Conservation (phyloP, 2,888 invertebrate genomes). For the Eueremaeus valkanovi region DNA sequence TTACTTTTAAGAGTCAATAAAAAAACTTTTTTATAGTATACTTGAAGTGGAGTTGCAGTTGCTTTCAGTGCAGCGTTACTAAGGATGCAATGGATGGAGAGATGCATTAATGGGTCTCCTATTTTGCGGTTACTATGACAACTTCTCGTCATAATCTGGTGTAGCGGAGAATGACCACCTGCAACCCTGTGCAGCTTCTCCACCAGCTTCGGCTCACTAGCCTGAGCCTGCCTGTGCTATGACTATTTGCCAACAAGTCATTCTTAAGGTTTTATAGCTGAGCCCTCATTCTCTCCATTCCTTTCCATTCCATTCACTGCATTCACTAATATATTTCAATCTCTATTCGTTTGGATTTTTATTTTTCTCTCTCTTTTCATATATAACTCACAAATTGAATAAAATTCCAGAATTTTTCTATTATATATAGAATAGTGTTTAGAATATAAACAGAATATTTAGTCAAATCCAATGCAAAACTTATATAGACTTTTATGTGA, state of each 20-base stretch:
- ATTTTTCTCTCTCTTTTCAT: not conserved
- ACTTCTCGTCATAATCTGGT: not conserved
- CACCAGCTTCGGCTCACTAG: too few species aligned
- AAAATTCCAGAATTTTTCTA: not conserved
- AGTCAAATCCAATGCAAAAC: too few species aligned
- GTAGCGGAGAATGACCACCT: not conserved
- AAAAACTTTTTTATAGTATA: not conserved
- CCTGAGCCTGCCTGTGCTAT: too few species aligned
- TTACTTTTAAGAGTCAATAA: conserved; percentile 16
- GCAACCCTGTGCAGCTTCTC: not conserved
- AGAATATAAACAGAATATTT: too few species aligned
- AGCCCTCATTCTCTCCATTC: not conserved
- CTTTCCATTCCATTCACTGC: not conserved
- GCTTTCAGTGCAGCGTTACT: not conserved
- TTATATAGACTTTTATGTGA: too few species aligned
- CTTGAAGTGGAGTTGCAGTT: not conserved
- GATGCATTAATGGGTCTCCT: conserved; percentile 10
- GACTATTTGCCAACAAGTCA: not conserved
- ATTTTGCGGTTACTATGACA: not conserved
- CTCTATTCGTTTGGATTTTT: too few species aligned
- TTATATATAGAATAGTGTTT: too few species aligned
- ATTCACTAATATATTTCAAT: too few species aligned
- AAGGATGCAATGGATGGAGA: conserved; percentile 2
- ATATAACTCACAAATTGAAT: not conserved
- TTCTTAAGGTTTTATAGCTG: not conserved